These are phyloP conservation scores for Parelbella ahira DNA, from an alignment of 2,888 invertebrate species.

Conservation along the genomic window DNA sequence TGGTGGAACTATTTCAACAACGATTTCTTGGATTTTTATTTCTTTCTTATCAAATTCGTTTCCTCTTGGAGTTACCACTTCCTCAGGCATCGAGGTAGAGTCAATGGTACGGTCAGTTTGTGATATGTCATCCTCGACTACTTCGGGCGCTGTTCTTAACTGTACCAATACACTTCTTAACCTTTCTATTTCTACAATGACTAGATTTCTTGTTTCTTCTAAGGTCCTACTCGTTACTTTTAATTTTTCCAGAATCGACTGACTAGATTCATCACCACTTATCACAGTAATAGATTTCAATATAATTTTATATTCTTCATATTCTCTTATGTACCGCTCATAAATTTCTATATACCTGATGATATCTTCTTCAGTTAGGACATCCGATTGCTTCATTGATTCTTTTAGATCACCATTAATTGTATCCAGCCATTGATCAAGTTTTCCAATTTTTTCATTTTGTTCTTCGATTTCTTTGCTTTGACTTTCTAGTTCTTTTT, in stretches of 20 bases:
- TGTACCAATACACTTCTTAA: constrained; percentile 70
- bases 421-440: constrained; percentile 73
- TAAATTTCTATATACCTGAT: constrained; percentile 70
- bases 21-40: constrained; percentile 32
- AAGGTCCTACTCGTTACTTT: constrained; percentile 78
- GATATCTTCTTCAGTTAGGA: constrained; percentile 61
- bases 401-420: constrained; percentile 74
- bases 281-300: constrained; percentile 67
- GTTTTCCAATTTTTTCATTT: constrained; percentile 59
- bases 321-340: constrained; percentile 67
- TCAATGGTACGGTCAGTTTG: constrained; percentile 83
- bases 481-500: constrained; percentile 61
- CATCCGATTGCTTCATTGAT: constrained; percentile 56
- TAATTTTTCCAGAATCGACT: constrained; percentile 78
- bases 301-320: constrained; percentile 69
- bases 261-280: constrained; percentile 73
- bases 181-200: constrained; percentile 80
- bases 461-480: constrained; percentile 62
- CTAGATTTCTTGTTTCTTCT: constrained; percentile 82
- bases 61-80: constrained; percentile 74
- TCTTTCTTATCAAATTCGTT: constrained; percentile 38
- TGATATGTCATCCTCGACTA: constrained; percentile 69
- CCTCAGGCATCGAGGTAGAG: constrained; percentile 86
- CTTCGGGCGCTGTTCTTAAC: constrained; percentile 54
- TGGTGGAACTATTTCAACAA: constrained; percentile 29